Base-by-base conservation (phyloP, 1,140 invertebrate genomes). In the Drosophila parabipectinata region DNA sequence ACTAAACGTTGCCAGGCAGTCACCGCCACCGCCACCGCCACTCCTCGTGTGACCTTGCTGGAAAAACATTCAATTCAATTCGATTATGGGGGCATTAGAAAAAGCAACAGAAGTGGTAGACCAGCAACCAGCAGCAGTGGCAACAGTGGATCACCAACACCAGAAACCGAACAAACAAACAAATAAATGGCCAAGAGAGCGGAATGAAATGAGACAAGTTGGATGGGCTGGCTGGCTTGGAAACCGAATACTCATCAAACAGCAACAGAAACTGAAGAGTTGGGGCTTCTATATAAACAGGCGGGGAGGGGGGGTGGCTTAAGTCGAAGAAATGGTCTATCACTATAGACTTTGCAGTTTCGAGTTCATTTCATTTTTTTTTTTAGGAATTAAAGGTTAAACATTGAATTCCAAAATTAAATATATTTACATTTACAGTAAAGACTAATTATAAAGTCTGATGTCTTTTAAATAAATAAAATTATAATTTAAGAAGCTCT, bases 201-300 rank as follows among this genome's bases (percentile, higher is more conserved):
- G 67, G 67, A 71, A 71, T 69, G 18, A 54, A 62, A 63, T 48
- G 52, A 55, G 67, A 73, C 59, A 54, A 50, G 4, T 8, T 14
- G 55, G 30, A 28, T 4, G 7, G 7, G 0, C 1, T n/a, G 52
- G 52, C 39, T 30, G 41, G 21, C 7, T 10, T 47, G 62, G 69
- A 76, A 77, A 77, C 58, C 32, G 14, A 69, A 77, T 76, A 77
- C 72, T 34, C 21, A 53, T 26, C 56, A 77, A 76, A 77, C 56
- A 76, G 32, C 21, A 21, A 21, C 15, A 34, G 32, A 48, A 58
- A 32, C 44, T 41, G 41, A 44, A 59, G 54, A 39, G 72, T 75
- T 67, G 9, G 9, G 32, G 18, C 18, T 18, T 18, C 18, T 18
- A 18, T 18, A 18, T 18, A 18, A 18, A 1, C 18, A 26, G 26